Conservation (phyloP, 2,888 invertebrate genomes). For the Hirtodrosophila trivittata region DNA sequence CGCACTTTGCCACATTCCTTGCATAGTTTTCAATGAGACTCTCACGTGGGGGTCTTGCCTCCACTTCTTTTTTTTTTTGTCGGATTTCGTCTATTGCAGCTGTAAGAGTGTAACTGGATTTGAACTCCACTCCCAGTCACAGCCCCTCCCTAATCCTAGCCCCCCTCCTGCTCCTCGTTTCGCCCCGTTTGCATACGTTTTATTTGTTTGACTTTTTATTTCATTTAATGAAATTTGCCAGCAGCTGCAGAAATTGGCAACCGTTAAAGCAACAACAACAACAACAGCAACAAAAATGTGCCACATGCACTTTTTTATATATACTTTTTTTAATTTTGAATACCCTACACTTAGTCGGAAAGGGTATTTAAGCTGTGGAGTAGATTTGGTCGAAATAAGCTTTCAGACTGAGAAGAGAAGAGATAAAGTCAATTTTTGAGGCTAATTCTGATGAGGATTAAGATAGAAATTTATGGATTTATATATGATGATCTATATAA, state of each 20-base stretch:
- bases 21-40: constrained; percentile 30
- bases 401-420: too few relatives aligned
- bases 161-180: neutral
- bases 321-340: constrained; percentile 13
- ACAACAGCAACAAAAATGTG: constrained; percentile 18
- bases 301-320: constrained; percentile 47
- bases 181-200: neutral
- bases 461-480: too few relatives aligned
- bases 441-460: too few relatives aligned
- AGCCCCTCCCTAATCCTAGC: neutral
- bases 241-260: constrained; percentile 71
- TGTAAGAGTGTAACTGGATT: constrained; percentile 55
- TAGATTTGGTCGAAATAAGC: too few relatives aligned
- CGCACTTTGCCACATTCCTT: constrained; percentile 49
- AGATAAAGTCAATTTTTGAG: too few relatives aligned
- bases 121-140: constrained; percentile 22
- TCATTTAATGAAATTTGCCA: constrained; percentile 69
- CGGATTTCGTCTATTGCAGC: constrained; percentile 40
- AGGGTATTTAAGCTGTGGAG: neutral
- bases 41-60: constrained; percentile 49
- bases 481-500: too few relatives aligned
- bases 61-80: too few relatives aligned
- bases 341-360: neutral
- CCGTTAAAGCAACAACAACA: constrained; percentile 15
- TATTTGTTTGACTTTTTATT: constrained; percentile 42